Evolutionary conservation across 1,140 invertebrate genomes (phyloP).

Genomic region (Heliothis virescens): DNA sequence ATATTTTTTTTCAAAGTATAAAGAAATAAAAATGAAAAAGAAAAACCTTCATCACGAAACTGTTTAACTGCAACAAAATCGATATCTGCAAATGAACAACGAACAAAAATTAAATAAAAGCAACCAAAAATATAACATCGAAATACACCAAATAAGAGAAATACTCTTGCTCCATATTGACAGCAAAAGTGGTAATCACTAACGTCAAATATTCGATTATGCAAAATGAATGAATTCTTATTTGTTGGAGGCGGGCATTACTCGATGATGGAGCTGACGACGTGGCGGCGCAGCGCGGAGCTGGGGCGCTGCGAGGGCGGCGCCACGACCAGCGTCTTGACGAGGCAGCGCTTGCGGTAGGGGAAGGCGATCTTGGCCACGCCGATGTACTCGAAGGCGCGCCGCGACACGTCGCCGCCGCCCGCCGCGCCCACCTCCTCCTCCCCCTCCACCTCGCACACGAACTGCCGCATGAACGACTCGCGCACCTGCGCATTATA

Average conservation of each 20-base stretch:
- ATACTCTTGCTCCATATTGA: too few species aligned
- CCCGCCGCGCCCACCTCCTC: constrained; percentile 81
- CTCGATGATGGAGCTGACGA: constrained; percentile 81
- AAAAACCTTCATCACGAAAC: constrained; percentile 35
- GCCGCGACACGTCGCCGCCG: constrained; percentile 68
- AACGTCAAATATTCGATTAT: too few species aligned
- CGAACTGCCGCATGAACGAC: constrained; percentile 99
- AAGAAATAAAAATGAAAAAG: constrained; percentile 47
- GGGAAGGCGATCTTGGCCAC: constrained; percentile 79
- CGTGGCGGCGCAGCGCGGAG: constrained; percentile 74
- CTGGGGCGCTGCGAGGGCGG: constrained; percentile 80
- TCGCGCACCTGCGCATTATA: constrained; percentile 91
- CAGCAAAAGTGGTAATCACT: too few species aligned
- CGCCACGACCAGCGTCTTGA: constrained; percentile 78
- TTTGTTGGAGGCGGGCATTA: constrained; percentile 32
- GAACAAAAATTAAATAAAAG: constrained; percentile 13
- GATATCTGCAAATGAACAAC: constrained; percentile 45
- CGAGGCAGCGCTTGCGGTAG: constrained; percentile 79
- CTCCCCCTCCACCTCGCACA: constrained; percentile 94
- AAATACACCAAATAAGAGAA: background rate
- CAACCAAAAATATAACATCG: background rate
- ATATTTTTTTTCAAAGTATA: constrained; percentile 12
- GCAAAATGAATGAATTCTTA: too few species aligned
- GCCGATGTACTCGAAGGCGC: constrained; percentile 79
- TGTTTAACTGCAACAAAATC: constrained; percentile 19